Evolutionary conservation across 2,113 vertebrate species (phyloP).

Genomic region (Strigops habroptila): DNA sequence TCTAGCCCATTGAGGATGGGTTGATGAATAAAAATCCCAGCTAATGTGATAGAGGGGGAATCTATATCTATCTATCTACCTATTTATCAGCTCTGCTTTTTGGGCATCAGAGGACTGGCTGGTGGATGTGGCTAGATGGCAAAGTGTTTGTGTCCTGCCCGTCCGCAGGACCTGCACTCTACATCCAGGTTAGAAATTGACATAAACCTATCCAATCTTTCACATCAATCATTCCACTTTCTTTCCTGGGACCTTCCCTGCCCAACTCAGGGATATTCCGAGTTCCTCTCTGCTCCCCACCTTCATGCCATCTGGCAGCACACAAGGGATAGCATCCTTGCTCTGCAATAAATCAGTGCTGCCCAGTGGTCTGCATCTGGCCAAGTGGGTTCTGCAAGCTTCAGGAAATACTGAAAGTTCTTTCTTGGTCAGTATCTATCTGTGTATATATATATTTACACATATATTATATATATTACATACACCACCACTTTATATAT

Average conservation of each 20-base stretch:
- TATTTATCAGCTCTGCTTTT: not conserved
- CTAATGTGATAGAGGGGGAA: not conserved
- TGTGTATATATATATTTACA: not conserved
- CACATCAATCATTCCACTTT: not conserved
- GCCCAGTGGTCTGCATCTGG: not conserved
- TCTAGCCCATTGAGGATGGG: not conserved
- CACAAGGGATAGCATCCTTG: not conserved
- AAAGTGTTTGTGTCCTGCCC: not conserved
- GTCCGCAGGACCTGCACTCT: not conserved
- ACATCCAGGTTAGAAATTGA: not conserved
- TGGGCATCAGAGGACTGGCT: fast-evolving
- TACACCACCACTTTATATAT: not conserved
- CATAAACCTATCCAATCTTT: not conserved
- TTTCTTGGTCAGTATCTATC: not conserved
- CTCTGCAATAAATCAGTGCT: not conserved
- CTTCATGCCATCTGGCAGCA: not conserved
- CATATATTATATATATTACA: not conserved
- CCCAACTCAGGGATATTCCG: fast-evolving
- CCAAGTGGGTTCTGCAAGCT: not conserved
- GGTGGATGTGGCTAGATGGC: not conserved
- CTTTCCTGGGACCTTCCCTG: not conserved
- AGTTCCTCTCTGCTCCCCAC: not conserved
- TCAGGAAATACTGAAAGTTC: not conserved
- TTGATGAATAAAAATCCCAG: not conserved
- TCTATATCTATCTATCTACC: no score